Base-by-base conservation (phyloP, 2,797 vertebrate species). In the Poeciliopsis presidionis region DNA sequence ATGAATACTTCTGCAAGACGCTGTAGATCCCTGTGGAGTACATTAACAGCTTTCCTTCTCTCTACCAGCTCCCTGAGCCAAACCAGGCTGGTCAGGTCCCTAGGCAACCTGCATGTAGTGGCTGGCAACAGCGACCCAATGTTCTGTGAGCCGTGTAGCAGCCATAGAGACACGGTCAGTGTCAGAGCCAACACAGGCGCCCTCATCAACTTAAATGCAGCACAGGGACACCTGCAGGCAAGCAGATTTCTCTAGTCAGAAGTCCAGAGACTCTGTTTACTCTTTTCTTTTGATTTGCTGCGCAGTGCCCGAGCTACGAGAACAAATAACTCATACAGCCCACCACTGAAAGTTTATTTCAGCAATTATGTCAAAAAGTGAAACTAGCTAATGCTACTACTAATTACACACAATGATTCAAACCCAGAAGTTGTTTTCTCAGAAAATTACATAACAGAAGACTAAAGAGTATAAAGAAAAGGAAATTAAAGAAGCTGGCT, bases 51-150 rank as follows among this genome's bases (percentile, higher is more conserved):
- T 86, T 90, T 87, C 89, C 88, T 94, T 91, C 90, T 93, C 91
- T 94, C 92, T 92, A 87, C 87, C 94, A 96, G 95, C 93, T 93
- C 93, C 80, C 91, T 95, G 87, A 93, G 92, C 92, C 93, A 94
- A 87, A 92, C 91, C 89, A 93, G 95, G 85, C 90, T 95, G 90
- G 95, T 93, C 89, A 93, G 91, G 80, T 96, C 96, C 76, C 93
- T 96, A 91, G 94, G 94, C 82, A 95, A 93, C 94, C 94, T 96
- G 93, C 88, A 95, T 93, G 93, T 96, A 91, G 82, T 93, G 91
- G 88, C 92, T 90, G 93, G 87, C 86, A 93, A 94, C 88, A 91
- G 91, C 83, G 94, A 94, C 55, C 80, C 81, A 55, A 87, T 90
- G 89, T 90, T 90, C 87, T 92, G 87, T 92, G 95, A 94, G 87